A percentile compares a stretch with the other conserved stretches of the same genome.
Evolutionary conservation across 2,113 vertebrate species (phyloP).

Genomic region (Mus pahari): DNA sequence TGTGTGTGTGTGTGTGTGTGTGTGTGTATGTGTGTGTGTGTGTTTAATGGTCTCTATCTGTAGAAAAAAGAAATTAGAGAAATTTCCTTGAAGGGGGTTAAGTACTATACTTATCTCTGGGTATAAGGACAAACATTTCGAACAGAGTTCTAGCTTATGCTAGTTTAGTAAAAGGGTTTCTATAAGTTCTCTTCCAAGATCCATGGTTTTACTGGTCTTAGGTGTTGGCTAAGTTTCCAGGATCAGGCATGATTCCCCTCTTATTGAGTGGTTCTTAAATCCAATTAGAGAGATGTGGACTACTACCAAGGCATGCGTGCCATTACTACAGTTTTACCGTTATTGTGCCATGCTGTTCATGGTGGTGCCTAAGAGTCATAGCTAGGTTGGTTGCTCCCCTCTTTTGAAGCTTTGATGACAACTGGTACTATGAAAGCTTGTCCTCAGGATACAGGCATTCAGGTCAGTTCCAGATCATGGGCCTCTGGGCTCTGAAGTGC

Average conservation of each 20-base stretch:
- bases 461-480: neutral
- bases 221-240: neutral
- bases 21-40: too few species aligned
- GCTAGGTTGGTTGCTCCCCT: neutral
- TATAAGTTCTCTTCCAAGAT: neutral
- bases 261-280: neutral
- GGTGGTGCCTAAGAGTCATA: neutral
- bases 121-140: neutral
- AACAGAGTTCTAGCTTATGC: neutral
- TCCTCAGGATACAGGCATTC: neutral
- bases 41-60: neutral
- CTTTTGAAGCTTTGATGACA: neutral
- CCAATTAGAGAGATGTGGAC: neutral
- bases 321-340: neutral
- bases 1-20: too few species aligned
- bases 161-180: neutral
- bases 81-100: neutral
- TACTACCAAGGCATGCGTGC: neutral
- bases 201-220: neutral
- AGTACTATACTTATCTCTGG: neutral
- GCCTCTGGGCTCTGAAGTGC: neutral
- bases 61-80: neutral
- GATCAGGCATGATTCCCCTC: neutral
- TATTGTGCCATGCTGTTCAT: neutral
- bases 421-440: neutral